Base-by-base conservation (phyloP, 2,113 vertebrate genomes). In the Brevimyrus niger region DNA sequence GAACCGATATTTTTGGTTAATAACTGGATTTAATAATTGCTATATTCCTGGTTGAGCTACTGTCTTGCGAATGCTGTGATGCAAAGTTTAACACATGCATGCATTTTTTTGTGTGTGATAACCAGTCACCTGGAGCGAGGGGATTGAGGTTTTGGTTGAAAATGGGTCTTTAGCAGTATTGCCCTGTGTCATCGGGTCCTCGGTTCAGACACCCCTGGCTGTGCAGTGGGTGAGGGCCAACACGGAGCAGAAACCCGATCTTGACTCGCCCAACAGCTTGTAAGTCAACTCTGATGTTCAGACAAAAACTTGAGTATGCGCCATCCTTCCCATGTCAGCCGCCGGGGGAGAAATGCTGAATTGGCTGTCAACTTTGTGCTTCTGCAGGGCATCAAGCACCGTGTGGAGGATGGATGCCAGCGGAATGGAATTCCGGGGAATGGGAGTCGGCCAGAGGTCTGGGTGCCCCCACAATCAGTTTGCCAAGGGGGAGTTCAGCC, bases 321-420 rank as follows among this genome's bases (percentile, higher is more conserved):
- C 21, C 83, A 55, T 21, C 42, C 7, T 84, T 19, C 21, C 19
- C 44, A 84, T 84, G 80, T 13, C 1, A 27, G 3, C 11, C 3
- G 27, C 27, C 31, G 35, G 13, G 55, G 86, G 17, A 46, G 21
- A 53, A 53, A 46, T 42, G 6, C 15, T 73, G 47, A 44, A 85
- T 10, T 10, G 31, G 50, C 48, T 55, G 27, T 35, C 61, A 23
- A 84, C 76, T 89, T 5, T 46, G 31, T 89, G 3, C 10, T 31
- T 35, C 51, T 80, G 11, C 51, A 89, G 91, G 44, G 7, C 15
- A 0, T 8, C 17, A 91, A 96, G 94, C 86, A 95, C 93, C 0
- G 87, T 96, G 19, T 96, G 95, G 96, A 94, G 93, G 21, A 94
- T 92, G 88, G 8, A 92, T 23, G 92, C 1, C 87, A 94, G 35